A percentile compares a stretch with the other conserved stretches of the same genome.
Evolutionary conservation across 2,888 invertebrate genomes (phyloP).

Genomic region (Criorhina ranunculi): DNA sequence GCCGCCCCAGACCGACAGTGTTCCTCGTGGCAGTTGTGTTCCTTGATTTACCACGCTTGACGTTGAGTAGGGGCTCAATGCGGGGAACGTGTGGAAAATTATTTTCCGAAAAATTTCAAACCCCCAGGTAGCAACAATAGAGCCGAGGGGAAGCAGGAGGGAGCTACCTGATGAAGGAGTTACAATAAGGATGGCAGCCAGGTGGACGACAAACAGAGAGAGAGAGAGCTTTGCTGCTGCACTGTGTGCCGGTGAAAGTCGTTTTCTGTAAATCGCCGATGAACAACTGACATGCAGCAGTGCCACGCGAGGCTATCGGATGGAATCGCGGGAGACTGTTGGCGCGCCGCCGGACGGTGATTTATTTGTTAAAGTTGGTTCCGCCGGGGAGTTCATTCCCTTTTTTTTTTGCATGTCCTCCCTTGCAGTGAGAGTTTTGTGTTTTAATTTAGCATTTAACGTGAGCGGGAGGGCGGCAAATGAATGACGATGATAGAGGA

Average conservation of each 20-base stretch:
- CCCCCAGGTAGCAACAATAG: conserved; percentile 39
- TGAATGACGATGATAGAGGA: conserved; percentile 23
- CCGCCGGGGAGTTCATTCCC: conserved; percentile 32
- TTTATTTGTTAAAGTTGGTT: conserved; percentile 71
- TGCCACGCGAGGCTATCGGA: conserved; percentile 64
- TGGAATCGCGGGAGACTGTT: conserved; percentile 65
- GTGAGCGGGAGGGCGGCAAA: conserved; percentile 37
- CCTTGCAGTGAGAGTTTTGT: conserved; percentile 18
- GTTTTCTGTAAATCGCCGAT: conserved; percentile 69
- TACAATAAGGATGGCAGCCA: conserved; percentile 40
- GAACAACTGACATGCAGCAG: conserved; percentile 72
- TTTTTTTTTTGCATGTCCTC: conserved; percentile 27
- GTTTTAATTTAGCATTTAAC: conserved; percentile 69
- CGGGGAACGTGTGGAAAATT: conserved; percentile 65
- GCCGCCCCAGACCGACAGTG: neutral
- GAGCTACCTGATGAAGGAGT: conserved; percentile 55
- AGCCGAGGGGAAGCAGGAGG: conserved; percentile 4
- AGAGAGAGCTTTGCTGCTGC: conserved; percentile 17
- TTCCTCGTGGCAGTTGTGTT: conserved; percentile 2
- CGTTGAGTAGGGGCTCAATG: conserved; percentile 39
- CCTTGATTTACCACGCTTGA: conserved; percentile 59
- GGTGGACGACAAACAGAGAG: conserved; percentile 18
- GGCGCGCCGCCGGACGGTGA: conserved; percentile 75
- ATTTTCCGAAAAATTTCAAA: conserved; percentile 69
- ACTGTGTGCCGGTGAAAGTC: conserved; percentile 66